Percentiles rank a stretch among this genome's conserved stretches.
Conservation (phyloP, 2,797 vertebrate species). For the Peromyscus melanophrys region DNA sequence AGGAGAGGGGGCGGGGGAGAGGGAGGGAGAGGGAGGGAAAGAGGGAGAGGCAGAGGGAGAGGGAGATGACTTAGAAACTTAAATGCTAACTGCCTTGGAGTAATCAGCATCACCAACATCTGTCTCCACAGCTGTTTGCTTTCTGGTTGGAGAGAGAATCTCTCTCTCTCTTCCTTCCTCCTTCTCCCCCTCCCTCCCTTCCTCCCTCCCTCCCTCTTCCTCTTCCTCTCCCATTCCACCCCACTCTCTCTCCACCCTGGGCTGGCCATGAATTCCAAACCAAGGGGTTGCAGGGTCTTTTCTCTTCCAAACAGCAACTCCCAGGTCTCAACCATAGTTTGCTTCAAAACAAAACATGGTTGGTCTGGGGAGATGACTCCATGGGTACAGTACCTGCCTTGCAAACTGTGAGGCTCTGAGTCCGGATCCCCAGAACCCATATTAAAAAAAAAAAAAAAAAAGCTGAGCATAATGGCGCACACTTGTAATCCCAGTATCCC, state of each 20-base stretch:
- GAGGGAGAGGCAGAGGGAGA: not conserved
- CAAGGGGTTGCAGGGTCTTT: not conserved
- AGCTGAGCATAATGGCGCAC: not conserved
- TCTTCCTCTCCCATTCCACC: too few species aligned
- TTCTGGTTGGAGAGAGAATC: conserved; percentile 76
- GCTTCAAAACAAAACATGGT: not conserved
- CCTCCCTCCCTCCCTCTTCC: not conserved
- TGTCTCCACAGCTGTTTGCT: conserved; percentile 84
- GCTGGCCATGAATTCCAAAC: conserved; percentile 65
- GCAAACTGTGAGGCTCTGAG: not conserved
- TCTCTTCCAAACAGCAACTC: conserved; percentile 57
- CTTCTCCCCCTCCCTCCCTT: too few species aligned
- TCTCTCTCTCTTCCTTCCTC: not conserved
- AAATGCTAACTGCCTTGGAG: conserved; percentile 77
- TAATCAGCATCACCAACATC: conserved; percentile 79
- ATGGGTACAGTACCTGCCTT: not conserved
- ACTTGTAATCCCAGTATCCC: not conserved
- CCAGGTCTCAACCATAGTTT: not conserved
- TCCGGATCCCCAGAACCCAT: too few species aligned
- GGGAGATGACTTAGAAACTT: conserved; percentile 74
- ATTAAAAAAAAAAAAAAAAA: too few species aligned
- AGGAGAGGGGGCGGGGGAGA: not conserved
- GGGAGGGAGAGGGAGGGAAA: not conserved
- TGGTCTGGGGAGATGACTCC: not conserved
- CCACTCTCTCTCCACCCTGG: not conserved